Evolutionary conservation across 2,888 invertebrate species (phyloP).

Genomic region (Nomada flava): DNA sequence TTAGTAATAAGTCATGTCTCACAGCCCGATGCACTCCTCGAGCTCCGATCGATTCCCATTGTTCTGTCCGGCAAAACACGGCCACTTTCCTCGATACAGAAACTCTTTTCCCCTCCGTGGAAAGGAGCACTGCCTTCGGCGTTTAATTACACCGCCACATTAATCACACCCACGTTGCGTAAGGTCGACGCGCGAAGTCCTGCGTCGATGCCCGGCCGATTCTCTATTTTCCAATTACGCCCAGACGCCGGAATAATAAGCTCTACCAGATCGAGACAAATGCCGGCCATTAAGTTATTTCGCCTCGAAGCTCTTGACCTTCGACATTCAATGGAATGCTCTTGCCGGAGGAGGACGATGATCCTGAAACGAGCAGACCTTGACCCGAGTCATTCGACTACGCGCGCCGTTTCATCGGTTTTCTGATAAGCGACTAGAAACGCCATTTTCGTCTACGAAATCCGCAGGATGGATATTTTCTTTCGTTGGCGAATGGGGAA

Average conservation of each 20-base stretch:
- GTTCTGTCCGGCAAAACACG: neutral
- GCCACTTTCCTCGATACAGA: neutral
- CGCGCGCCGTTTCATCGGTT: conserved; percentile 44
- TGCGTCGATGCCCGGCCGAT: conserved; percentile 35
- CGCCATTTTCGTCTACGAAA: neutral
- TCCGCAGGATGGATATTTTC: neutral
- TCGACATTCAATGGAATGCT: conserved; percentile 69
- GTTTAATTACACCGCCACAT: conserved; percentile 54
- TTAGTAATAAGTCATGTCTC: too few relatives aligned
- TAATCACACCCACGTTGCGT: conserved; percentile 52
- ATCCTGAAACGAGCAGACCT: conserved; percentile 74
- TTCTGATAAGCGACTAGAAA: conserved; percentile 30
- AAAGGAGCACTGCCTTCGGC: conserved; percentile 37
- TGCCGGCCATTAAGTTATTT: conserved; percentile 59
- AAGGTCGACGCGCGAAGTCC: conserved; percentile 7
- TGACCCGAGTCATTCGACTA: conserved; percentile 66
- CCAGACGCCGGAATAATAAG: conserved; percentile 41
- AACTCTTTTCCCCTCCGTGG: conserved; percentile 6
- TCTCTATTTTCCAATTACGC: conserved; percentile 52
- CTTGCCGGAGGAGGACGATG: conserved; percentile 68
- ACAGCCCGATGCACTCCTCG: too few relatives aligned
- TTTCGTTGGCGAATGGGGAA: neutral
- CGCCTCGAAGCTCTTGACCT: conserved; percentile 65
- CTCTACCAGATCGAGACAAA: conserved; percentile 58
- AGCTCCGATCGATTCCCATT: neutral